Conservation (phyloP, 2,113 vertebrate species). For the Numenius arquata region DNA sequence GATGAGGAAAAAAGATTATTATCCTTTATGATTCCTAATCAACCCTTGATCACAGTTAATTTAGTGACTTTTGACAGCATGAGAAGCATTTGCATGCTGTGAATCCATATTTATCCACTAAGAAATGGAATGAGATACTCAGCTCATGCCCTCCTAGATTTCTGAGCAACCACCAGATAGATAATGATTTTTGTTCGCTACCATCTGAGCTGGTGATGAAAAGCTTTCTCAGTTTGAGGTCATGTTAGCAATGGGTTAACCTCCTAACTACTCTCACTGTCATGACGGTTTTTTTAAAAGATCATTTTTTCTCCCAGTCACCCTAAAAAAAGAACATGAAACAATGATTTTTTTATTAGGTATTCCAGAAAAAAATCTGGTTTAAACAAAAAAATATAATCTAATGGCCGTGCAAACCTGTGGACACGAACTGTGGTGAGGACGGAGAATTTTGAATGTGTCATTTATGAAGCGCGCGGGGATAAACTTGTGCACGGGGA, state of each 20-base stretch:
- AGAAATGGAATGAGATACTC: neutral
- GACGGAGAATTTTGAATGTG: neutral
- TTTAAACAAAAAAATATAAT: neutral
- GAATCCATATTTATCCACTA: constrained; percentile 5
- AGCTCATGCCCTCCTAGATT: neutral
- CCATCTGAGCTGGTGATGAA: neutral
- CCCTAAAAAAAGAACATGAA: neutral
- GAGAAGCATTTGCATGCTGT: neutral
- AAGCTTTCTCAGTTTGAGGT: neutral
- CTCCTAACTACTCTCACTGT: neutral
- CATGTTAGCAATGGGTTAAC: neutral
- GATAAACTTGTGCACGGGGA: neutral
- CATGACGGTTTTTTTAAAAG: neutral
- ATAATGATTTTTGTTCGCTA: neutral
- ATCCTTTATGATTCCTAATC: neutral
- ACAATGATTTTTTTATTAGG: neutral
- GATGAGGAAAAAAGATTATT: neutral
- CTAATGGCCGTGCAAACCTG: neutral
- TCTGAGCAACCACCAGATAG: neutral
- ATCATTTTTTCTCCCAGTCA: neutral
- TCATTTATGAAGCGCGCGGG: neutral
- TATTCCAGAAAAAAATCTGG: neutral
- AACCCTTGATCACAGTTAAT: neutral
- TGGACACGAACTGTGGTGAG: neutral
- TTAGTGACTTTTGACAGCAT: neutral